These are phyloP conservation scores for Euplexia lucipara DNA, from an alignment of 2,888 invertebrate species.

Conservation along the genomic window DNA sequence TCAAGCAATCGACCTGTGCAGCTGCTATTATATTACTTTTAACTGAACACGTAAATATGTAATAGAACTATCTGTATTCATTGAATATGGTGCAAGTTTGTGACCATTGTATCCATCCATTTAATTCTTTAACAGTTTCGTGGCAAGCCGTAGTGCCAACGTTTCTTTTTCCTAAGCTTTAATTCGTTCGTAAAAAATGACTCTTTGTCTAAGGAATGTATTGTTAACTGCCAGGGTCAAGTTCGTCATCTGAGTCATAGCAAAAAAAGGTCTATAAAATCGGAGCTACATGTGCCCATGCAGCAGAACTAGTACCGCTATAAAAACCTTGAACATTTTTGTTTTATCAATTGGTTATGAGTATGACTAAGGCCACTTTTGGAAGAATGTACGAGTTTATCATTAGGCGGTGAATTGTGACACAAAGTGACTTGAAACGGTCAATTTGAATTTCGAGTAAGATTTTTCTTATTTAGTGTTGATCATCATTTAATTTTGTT, in stretches of 20 bases:
- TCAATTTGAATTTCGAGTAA: neutral
- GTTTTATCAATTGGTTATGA: no score
- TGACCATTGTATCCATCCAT: neutral
- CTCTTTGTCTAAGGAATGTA: constrained; percentile 21
- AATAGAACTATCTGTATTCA: no score
- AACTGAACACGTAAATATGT: no score
- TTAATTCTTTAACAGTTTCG: neutral
- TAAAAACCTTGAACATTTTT: constrained; percentile 4
- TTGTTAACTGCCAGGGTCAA: constrained; percentile 6
- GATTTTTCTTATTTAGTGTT: no score
- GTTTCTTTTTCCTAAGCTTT: neutral
- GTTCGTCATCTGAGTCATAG: constrained; percentile 24
- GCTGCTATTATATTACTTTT: no score
- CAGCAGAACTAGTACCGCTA: neutral
- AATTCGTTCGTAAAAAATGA: constrained; percentile 1
- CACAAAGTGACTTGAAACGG: neutral
- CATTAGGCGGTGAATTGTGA: constrained; percentile 3
- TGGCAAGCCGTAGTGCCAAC: neutral
- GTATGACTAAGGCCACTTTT: constrained; percentile 15
- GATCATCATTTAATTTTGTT: no score
- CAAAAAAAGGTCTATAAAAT: constrained; percentile 7
- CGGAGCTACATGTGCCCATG: neutral
- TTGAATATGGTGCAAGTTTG: no score
- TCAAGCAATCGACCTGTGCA: no score
- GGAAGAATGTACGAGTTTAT: neutral